Evolutionary conservation across 2,797 vertebrate genomes (phyloP), one percentile per base, ranked within the genome.

Genomic region (Mastacembelus armatus): DNA sequence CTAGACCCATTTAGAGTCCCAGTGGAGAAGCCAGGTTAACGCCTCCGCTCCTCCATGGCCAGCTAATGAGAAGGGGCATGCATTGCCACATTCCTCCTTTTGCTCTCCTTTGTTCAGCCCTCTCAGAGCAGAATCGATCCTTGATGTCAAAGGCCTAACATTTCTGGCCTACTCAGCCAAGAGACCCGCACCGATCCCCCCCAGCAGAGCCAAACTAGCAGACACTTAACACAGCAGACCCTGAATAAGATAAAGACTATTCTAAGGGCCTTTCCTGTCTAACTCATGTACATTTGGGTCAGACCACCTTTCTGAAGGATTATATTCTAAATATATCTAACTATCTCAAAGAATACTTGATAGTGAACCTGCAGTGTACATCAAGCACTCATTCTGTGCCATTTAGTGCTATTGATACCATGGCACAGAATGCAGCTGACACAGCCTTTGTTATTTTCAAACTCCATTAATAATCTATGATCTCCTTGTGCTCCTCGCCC

Each of bases 141-240:
- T 80, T 81, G 58, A 86, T 91, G 90, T 92, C 91, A 92, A 89
- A 92, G 89, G 83, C 86, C 80, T 79, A 85, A 72, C 86, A 84
- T 89, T 84, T 83, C 67, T 85, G 85, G 80, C 65, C 89, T 73
- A 54, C 80, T 83, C 78, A 86, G 79, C 80, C 78, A 71, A 74
- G 55, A 81, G 66, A 68, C 66, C 50, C n/a, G 66, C 68, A 45
- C 11, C 26, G 57, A 26, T 49, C 32, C 71, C 68, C 74, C 72
- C 60, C 49, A 29, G 29, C 19, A 55, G 59, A 79, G 50, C 50
- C 75, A 89, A 87, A 92, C 91, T 88, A 92, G 78, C 72, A 68
- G 67, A 70, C 62, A 66, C 66, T 82, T 68, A 81, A 79, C 72
- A 74, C 69, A 77, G 76, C 56, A 43, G 58, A 60, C 69, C 56